Conservation (phyloP, 2,113 vertebrate species). For the Gasterosteus aculeatus region DNA sequence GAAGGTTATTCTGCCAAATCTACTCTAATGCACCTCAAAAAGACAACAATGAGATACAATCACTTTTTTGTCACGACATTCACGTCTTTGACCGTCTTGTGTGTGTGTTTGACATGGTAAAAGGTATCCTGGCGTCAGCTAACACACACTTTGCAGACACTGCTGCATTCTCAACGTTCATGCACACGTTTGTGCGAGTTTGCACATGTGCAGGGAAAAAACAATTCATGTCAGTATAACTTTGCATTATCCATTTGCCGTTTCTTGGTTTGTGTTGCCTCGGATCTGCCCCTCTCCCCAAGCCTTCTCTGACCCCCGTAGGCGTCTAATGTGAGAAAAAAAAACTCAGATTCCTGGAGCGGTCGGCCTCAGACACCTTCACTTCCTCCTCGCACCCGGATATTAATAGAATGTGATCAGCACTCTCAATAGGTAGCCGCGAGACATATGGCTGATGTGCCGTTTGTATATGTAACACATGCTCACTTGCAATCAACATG, state of each 20-base stretch:
- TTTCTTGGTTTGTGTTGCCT: conserved; percentile 21
- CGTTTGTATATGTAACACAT: conserved; percentile 11
- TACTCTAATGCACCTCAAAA: not conserved
- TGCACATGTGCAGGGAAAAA: conserved; percentile 13
- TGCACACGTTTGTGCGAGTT: not conserved
- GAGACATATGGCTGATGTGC: conserved; percentile 17
- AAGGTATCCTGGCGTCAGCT: not conserved
- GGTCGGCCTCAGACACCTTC: conserved; percentile 34
- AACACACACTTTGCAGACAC: not conserved
- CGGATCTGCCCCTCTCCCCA: no score
- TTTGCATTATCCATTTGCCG: conserved; percentile 52
- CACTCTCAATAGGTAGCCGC: conserved; percentile 8
- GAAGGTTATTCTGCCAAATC: not conserved
- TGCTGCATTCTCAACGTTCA: not conserved
- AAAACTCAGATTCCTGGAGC: conserved; percentile 16
- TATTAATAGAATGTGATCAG: conserved; percentile 50
- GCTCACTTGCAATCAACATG: conserved; percentile 7
- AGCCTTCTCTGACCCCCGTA: no score
- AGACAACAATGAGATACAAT: not conserved
- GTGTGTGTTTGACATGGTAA: not conserved
- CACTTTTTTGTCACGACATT: not conserved
- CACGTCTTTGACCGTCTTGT: not conserved
- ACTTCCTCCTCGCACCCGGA: conserved; percentile 31
- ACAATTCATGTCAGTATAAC: conserved; percentile 48
- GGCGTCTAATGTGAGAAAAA: no score